A percentile compares a stretch with the other conserved stretches of the same genome.
These are phyloP conservation scores for Coptotermes formosanus DNA, from an alignment of 1,140 invertebrate species.

Conservation along the genomic window DNA sequence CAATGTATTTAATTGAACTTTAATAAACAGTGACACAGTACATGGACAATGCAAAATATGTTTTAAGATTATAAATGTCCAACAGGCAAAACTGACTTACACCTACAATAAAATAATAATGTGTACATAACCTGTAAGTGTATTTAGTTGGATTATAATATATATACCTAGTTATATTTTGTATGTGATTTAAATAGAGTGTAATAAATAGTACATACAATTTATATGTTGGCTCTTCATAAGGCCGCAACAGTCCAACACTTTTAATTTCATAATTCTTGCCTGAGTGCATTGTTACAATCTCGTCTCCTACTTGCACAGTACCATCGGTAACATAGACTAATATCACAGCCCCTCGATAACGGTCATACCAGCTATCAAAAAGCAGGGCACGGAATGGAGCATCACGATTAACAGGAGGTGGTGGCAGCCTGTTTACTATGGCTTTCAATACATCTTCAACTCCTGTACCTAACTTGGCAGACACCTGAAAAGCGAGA, in stretches of 20 bases:
- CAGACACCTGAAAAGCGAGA: slow-evolving; percentile 65
- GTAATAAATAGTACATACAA: slow-evolving; percentile 56
- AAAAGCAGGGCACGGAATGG: slow-evolving; percentile 82
- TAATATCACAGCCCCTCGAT: slow-evolving; percentile 79
- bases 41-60: too few species aligned
- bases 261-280: slow-evolving; percentile 78
- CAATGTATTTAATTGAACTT: too few species aligned
- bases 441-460: slow-evolving; percentile 73
- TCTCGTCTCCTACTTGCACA: slow-evolving; percentile 65
- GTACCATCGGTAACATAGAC: slow-evolving; percentile 76
- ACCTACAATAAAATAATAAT: too few species aligned
- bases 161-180: too few species aligned
- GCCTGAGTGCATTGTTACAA: slow-evolving; percentile 61
- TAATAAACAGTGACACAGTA: too few species aligned
- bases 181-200: too few species aligned
- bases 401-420: slow-evolving; percentile 56
- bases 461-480: slow-evolving; percentile 84
- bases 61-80: too few species aligned
- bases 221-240: slow-evolving; percentile 64
- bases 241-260: slow-evolving; percentile 77
- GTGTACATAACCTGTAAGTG: too few species aligned
- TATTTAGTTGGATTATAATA: too few species aligned
- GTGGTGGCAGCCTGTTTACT: slow-evolving; percentile 76
- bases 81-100: too few species aligned
- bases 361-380: slow-evolving; percentile 92